These are phyloP conservation scores for Drosophila kurseongensis DNA, from an alignment of 1,140 invertebrate genomes.

Conservation along the genomic window DNA sequence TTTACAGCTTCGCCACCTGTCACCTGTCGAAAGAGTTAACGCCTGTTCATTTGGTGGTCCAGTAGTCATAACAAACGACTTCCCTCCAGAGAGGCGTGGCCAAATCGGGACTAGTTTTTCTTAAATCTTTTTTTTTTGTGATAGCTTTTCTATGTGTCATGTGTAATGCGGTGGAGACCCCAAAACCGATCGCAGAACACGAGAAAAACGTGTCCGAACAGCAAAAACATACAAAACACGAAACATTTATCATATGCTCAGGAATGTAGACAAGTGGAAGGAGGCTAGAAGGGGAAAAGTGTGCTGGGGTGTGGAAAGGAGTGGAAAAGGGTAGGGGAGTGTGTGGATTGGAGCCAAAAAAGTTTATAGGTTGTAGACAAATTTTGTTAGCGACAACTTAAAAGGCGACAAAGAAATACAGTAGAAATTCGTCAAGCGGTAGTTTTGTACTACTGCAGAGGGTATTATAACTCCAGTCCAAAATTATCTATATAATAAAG, in stretches of 20 bases:
- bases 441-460: too few relatives aligned
- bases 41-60: conserved; percentile 18
- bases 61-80: conserved; percentile 59
- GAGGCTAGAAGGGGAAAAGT: background rate
- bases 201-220: conserved; percentile 59
- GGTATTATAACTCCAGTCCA: too few relatives aligned
- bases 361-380: conserved; percentile 71
- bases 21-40: conserved; percentile 25
- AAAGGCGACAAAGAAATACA: background rate
- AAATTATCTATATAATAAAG: too few relatives aligned
- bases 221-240: conserved; percentile 52
- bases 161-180: conserved; percentile 13
- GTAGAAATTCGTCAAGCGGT: background rate
- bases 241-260: conserved; percentile 67
- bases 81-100: conserved; percentile 40
- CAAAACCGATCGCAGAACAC: conserved; percentile 60
- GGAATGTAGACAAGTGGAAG: conserved; percentile 7
- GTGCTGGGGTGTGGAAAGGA: conserved; percentile 4
- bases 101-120: conserved; percentile 41
- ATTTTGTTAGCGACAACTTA: conserved; percentile 45
- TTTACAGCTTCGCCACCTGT: conserved; percentile 68
- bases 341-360: conserved; percentile 38
- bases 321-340: conserved; percentile 1
- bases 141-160: conserved; percentile 18
- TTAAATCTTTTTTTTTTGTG: conserved; percentile 18